Evolutionary conservation across 2,888 invertebrate genomes (phyloP).

Genomic region (Chaetogeoica ovagalla): DNA sequence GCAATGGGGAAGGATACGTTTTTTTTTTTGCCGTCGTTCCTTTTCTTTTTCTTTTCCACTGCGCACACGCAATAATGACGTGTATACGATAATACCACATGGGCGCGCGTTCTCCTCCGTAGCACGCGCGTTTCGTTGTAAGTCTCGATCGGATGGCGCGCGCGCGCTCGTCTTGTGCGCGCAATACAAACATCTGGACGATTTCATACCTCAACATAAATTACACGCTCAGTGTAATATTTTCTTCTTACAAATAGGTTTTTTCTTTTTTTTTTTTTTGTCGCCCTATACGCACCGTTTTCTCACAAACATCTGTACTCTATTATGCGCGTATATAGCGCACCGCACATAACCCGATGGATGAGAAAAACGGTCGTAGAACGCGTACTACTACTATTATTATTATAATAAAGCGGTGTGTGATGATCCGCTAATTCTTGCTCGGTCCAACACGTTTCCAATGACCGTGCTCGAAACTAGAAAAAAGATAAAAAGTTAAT

Average conservation of each 20-base stretch:
- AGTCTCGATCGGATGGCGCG: conserved; percentile 14
- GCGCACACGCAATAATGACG: not conserved
- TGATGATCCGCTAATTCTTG: too few relatives aligned
- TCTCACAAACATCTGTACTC: conserved; percentile 36
- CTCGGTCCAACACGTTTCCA: too few relatives aligned
- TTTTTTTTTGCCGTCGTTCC: not conserved
- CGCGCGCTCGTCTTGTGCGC: too few relatives aligned
- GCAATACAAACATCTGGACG: conserved; percentile 33
- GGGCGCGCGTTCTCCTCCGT: not conserved
- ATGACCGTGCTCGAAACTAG: too few relatives aligned
- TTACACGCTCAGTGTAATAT: conserved; percentile 31
- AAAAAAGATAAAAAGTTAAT: too few relatives aligned
- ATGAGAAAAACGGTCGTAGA: too few relatives aligned
- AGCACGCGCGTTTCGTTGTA: not conserved
- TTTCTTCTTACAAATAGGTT: conserved; percentile 9
- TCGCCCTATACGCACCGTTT: not conserved
- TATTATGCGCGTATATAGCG: not conserved
- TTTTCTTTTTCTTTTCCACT: not conserved
- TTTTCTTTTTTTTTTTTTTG: not conserved
- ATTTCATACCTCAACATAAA: conserved; percentile 34
- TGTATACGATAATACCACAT: too few relatives aligned
- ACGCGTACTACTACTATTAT: too few relatives aligned
- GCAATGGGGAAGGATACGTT: not conserved
- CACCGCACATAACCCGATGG: too few relatives aligned
- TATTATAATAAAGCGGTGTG: too few relatives aligned